Conservation (phyloP, 2,113 vertebrate genomes). For the Myrmecophaga tridactyla region DNA sequence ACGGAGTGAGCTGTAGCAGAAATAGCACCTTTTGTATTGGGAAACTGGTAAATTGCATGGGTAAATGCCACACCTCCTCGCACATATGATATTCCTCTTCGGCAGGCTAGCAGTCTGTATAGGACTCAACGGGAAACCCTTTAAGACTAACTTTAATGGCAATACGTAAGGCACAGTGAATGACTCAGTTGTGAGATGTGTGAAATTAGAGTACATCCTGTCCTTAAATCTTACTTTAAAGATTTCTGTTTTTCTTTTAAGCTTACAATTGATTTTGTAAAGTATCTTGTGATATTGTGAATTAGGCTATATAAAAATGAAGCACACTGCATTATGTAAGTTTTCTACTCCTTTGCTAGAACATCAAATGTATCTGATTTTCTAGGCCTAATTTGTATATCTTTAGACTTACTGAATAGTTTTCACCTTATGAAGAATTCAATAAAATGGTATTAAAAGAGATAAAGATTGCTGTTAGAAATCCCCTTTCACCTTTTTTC, state of each 20-base stretch:
- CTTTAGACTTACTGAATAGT: slow-evolving; percentile 61
- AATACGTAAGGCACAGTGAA: neutral
- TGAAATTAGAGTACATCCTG: slow-evolving; percentile 49
- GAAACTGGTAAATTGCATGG: neutral
- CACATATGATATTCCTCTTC: neutral
- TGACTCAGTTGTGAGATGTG: slow-evolving; percentile 26
- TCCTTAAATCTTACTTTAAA: slow-evolving; percentile 67
- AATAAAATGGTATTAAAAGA: slow-evolving; percentile 74
- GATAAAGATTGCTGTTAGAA: slow-evolving; percentile 70
- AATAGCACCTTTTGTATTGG: neutral
- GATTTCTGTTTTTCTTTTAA: slow-evolving; percentile 61
- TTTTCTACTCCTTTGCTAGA: slow-evolving; percentile 64
- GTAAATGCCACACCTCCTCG: neutral
- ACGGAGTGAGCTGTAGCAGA: neutral
- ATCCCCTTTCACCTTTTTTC: slow-evolving; percentile 67
- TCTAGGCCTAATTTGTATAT: slow-evolving; percentile 69
- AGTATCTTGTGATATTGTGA: slow-evolving; percentile 52
- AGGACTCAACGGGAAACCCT: neutral
- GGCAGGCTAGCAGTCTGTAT: neutral
- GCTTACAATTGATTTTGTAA: slow-evolving; percentile 63
- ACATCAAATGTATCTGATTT: slow-evolving; percentile 50
- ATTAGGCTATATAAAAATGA: slow-evolving; percentile 71
- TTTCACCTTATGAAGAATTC: slow-evolving; percentile 75
- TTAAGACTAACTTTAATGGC: neutral
- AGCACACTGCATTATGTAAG: slow-evolving; percentile 56